Percentiles rank a stretch among this genome's conserved stretches.
Conservation (phyloP, 2,888 invertebrate genomes). For the Thereva nobilitata region DNA sequence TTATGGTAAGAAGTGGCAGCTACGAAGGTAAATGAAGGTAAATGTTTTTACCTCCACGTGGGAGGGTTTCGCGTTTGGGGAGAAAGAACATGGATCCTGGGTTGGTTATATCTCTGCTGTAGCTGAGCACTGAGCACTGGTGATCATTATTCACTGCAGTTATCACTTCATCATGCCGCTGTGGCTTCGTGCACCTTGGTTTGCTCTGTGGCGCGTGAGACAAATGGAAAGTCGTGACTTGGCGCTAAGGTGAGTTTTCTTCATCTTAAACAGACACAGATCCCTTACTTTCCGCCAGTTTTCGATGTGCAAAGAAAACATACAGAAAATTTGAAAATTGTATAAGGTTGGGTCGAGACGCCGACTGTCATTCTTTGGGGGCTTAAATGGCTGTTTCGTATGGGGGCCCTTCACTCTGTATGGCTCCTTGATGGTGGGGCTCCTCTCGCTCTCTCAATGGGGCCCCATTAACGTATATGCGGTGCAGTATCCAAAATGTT, state of each 20-base stretch:
- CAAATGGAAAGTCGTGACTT: constrained; percentile 18
- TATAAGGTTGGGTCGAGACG: not conserved
- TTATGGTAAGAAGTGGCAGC: too few species aligned
- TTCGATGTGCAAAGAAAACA: not conserved
- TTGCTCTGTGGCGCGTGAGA: not conserved
- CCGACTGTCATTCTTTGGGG: not conserved
- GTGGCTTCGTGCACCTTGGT: not conserved
- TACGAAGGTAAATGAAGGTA: too few species aligned
- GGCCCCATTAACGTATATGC: constrained; percentile 41
- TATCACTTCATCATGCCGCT: not conserved
- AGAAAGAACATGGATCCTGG: too few species aligned
- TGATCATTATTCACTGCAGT: too few species aligned
- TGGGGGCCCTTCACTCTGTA: constrained; percentile 9
- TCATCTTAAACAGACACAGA: not conserved
- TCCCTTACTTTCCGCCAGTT: not conserved
- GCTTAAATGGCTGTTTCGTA: not conserved
- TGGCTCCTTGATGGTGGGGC: not conserved
- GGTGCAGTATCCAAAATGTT: constrained; percentile 39
- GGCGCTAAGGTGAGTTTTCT: constrained; percentile 5
- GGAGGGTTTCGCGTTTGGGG: too few species aligned
- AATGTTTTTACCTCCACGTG: too few species aligned
- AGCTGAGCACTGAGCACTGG: too few species aligned
- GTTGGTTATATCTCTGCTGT: too few species aligned
- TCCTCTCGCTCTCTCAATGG: constrained; percentile 32
- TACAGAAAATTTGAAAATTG: not conserved